phyloP scores from a whole-genome alignment of 2,113 vertebrate genomes.

The Pelvicachromis taeniatus region DNA sequence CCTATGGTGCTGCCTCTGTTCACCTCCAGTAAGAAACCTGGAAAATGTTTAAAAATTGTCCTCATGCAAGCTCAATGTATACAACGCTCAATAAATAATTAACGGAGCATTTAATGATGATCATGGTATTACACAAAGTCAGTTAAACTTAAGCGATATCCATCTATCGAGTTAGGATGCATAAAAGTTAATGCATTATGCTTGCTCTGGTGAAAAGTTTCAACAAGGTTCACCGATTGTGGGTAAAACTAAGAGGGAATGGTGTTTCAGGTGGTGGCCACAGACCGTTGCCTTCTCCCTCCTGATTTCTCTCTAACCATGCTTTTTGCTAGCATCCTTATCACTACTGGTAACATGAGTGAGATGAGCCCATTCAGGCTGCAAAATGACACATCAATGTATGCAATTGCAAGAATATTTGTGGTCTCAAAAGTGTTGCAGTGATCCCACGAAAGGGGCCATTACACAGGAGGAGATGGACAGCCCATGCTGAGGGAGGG shows the following conservation, averaged over 20 bases:
- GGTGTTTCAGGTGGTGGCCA: background rate
- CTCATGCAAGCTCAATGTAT: background rate
- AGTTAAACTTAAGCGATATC: background rate
- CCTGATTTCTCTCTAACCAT: background rate
- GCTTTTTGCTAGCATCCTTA: background rate
- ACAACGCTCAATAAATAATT: background rate
- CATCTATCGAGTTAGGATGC: background rate
- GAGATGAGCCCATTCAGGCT: background rate
- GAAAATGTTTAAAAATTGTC: background rate
- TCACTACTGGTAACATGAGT: background rate
- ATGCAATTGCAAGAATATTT: background rate
- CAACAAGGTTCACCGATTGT: background rate
- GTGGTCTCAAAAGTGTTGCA: background rate
- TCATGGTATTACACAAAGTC: background rate
- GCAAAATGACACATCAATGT: background rate
- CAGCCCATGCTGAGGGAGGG: background rate
- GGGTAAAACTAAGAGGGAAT: background rate
- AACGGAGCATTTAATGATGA: fast-evolving
- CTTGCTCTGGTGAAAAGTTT: background rate
- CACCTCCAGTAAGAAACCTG: background rate
- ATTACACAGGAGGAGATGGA: background rate
- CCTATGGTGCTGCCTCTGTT: background rate
- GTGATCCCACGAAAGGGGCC: background rate
- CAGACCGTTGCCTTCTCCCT: background rate
- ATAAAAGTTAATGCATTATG: background rate